Evolutionary conservation across 2,888 invertebrate species (phyloP), one percentile per base, ranked within the genome.

Genomic region (Diplazon laetatorius): DNA sequence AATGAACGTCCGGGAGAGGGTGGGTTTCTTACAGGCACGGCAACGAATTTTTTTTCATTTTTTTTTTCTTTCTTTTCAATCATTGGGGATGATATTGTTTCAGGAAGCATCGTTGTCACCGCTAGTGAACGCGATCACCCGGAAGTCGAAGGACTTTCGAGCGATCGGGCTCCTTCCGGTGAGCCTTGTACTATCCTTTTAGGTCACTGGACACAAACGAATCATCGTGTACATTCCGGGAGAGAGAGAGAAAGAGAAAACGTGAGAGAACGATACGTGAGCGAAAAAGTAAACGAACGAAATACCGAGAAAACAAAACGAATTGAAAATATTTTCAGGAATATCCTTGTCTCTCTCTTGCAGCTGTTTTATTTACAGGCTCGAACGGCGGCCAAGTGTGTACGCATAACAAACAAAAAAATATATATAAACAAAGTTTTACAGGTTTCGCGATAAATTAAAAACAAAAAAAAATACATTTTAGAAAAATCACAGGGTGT

Each of bases 281-380:
- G 16, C 14, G 44, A 16, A 35, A 72, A 63, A 65, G 14, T 5
- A 30, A 5, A 2, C 30, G 30, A 30, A 30, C 2, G 4, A 30
- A 30, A 30, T 6, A 30, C 2, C 2, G 6, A 30, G 6, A 30
- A 30, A 30, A 30, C 6, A 60, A 30, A 48, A 39, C 37, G 62
- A 20, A 78, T 37, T 16, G 37, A 75, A 77, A 71, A 69, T 76
- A 50, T 82, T 85, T 85, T 81, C 83, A 85, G 82, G 81, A 85
- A 81, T 81, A 79, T 77, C 71, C 74, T 80, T 78, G 80, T 85
- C 85, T 87, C 87, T 84, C 86, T 76, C 88, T 89, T 91, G 87
- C 91, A 91, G 90, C 89, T 88, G 83, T 88, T 90, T 89, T 90
- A 87, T 90, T 90, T 90, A 86, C 90, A 90, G 89, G 89, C 89